Base-by-base conservation (phyloP, 2,797 vertebrate genomes). In the Anguilla pacifica region DNA sequence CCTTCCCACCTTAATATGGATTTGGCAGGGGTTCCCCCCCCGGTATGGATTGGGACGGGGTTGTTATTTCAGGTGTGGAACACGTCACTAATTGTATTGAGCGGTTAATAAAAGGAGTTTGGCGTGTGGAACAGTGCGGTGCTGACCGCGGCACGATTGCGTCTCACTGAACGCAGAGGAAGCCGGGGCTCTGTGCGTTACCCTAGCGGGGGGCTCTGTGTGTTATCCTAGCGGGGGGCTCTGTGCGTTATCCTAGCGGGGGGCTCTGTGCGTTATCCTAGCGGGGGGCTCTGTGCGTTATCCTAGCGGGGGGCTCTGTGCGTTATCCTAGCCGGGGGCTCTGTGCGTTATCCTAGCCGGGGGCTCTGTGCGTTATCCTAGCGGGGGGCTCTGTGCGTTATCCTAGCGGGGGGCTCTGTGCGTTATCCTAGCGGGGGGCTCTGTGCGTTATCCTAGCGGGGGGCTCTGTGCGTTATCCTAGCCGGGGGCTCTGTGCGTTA, bases 61-160 rank as follows among this genome's bases (percentile, higher is more conserved):
- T 88, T 86, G 85, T 83, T 89, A 88, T 89, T 89, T 88, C 87
- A 88, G 89, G 88, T 84, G 85, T 49, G 46, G 22, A 43, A 61
- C 57, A 64, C 9, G 31, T 89, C 43, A 57, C 79, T 53, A 64
- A 89, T 88, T 84, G 84, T 43, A 67, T 70, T 61, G n/a, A 11
- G 84, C 28, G 35, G 61, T 87, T 85, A 72, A 89, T 85, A 87
- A 85, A 87, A 85, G 9, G 46, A 10, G 6, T 87, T n/a, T 53
- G 46, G 22, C 61, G 84, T 61, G 31, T 31, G 85, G 85, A 64
- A 86, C 51, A 55, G 46, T 13, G 49, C 19, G 3, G 22, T 46
- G n/a, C 31, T 10, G 43, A 17, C 43, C 11, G 83, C n/a, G 0
- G 28, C 6, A 31, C n/a, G 87, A 25, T 74, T 85, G 10, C 17